Percentiles rank a stretch among this genome's conserved stretches.
phyloP scores from a whole-genome alignment of 2,888 invertebrate species.

The Sialis lutaria region DNA sequence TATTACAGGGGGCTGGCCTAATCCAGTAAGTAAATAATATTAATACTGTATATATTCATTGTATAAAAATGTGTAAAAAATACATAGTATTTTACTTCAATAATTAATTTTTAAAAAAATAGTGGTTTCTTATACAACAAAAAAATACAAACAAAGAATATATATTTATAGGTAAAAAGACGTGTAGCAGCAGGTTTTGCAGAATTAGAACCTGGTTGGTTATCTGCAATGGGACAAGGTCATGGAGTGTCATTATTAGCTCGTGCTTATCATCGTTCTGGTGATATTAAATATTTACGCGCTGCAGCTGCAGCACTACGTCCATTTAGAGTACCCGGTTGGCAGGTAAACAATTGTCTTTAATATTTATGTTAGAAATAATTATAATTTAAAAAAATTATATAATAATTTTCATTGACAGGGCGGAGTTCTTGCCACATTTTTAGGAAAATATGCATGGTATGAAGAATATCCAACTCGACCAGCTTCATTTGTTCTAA shows the following conservation, averaged over 20 bases:
- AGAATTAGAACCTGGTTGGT: slow-evolving; percentile 75
- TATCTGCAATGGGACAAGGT: slow-evolving; percentile 95
- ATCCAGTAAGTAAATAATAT: slow-evolving; percentile 41
- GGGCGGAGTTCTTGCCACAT: slow-evolving; percentile 71
- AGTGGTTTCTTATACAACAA: too few species aligned
- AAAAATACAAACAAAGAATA: too few species aligned
- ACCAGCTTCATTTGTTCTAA: slow-evolving; percentile 87
- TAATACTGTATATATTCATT: too few species aligned
- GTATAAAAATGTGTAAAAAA: too few species aligned
- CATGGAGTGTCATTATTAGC: slow-evolving; percentile 90
- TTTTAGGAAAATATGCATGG: slow-evolving; percentile 79
- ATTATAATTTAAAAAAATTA: too few species aligned
- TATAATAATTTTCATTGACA: slow-evolving; percentile 18
- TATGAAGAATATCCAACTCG: slow-evolving; percentile 97
- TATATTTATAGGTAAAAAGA: slow-evolving; percentile 26
- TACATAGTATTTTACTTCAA: too few species aligned
- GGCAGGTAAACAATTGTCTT: slow-evolving; percentile 9
- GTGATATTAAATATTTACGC: slow-evolving; percentile 55
- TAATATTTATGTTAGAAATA: too few species aligned
- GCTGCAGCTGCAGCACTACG: slow-evolving; percentile 67
- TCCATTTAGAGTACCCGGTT: slow-evolving; percentile 56
- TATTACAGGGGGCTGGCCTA: slow-evolving; percentile 82
- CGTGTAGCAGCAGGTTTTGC: slow-evolving; percentile 56
- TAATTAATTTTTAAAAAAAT: too few species aligned
- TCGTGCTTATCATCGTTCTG: slow-evolving; percentile 75